These are phyloP conservation scores for Leucoraja ocellata DNA, from an alignment of 2,797 vertebrate species.

Conservation along the genomic window DNA sequence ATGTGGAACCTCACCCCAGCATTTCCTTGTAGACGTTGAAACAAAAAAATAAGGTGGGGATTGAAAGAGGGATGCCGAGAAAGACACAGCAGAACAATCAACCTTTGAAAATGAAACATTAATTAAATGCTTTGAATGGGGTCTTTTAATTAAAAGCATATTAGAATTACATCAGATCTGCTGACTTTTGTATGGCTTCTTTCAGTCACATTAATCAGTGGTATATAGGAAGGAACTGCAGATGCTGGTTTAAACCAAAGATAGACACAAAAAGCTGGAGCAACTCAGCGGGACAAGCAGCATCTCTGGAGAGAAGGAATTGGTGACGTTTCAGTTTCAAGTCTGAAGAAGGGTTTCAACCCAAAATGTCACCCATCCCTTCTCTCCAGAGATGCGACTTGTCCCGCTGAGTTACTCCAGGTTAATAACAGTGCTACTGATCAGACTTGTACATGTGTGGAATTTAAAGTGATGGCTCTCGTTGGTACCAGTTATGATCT, in stretches of 20 bases:
- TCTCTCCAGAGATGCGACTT: too few relatives aligned
- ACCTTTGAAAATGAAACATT: background rate
- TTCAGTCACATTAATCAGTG: background rate
- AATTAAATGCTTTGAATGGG: background rate
- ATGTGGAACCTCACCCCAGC: background rate
- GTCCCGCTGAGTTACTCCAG: too few relatives aligned
- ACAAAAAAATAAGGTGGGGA: background rate
- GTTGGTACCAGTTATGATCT: conserved; percentile 20
- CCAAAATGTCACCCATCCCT: too few relatives aligned
- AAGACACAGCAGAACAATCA: background rate
- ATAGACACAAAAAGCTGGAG: too few relatives aligned
- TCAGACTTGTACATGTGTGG: background rate
- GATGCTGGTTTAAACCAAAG: too few relatives aligned
- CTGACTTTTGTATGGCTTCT: background rate
- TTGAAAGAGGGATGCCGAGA: background rate
- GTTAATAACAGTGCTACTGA: background rate
- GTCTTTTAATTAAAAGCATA: background rate
- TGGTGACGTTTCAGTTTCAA: too few relatives aligned
- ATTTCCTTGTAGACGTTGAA: background rate
- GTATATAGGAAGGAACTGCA: background rate
- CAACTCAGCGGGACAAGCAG: too few relatives aligned
- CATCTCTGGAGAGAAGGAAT: too few relatives aligned
- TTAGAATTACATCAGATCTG: background rate
- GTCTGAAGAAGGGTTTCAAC: too few relatives aligned
- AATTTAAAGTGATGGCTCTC: background rate